phyloP scores from a whole-genome alignment of 2,113 vertebrate genomes.

The Micromys minutus region DNA sequence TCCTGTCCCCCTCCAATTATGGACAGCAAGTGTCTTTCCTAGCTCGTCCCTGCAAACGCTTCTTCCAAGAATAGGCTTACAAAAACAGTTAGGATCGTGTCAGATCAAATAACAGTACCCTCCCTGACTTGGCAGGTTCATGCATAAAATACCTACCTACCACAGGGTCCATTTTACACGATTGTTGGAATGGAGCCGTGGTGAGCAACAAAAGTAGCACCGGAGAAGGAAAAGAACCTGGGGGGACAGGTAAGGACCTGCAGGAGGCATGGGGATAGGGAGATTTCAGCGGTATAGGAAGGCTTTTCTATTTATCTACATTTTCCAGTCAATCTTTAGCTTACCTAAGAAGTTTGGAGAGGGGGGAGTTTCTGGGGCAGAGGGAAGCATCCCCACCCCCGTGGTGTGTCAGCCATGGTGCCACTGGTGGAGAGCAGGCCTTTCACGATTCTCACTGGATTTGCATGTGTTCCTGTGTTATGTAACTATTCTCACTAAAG shows the following conservation, averaged over 20 bases:
- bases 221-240: background rate
- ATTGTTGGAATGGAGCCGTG: background rate
- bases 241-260: background rate
- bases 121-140: background rate
- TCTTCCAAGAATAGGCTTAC: background rate
- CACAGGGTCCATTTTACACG: background rate
- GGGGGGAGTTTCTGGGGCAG: fast-evolving
- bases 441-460: fast-evolving
- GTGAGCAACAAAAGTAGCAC: fast-evolving
- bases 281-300: fast-evolving
- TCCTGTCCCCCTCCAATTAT: background rate
- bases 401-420: too few relatives aligned
- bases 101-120: too few relatives aligned
- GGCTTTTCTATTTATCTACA: too few relatives aligned
- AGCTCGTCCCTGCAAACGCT: background rate
- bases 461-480: background rate
- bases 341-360: background rate
- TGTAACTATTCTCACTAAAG: background rate
- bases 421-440: fast-evolving
- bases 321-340: background rate
- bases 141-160: too few relatives aligned
- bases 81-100: background rate
- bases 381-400: background rate
- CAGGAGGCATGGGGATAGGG: fast-evolving
- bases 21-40: background rate